phyloP scores from a whole-genome alignment of 2,888 invertebrate species.

The Darwinula stevensoni region DNA sequence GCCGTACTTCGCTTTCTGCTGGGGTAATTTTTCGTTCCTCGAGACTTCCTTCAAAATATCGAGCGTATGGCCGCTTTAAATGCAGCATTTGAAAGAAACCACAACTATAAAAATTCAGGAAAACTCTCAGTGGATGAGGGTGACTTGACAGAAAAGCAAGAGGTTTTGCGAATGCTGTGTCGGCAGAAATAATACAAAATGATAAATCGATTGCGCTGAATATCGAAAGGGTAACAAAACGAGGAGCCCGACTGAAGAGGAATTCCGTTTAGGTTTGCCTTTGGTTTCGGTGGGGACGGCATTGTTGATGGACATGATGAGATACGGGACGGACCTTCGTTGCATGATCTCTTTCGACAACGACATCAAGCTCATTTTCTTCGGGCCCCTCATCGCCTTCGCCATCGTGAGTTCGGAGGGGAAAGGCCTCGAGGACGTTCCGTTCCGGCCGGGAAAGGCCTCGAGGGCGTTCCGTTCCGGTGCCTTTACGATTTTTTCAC shows the following conservation, averaged over 20 bases:
- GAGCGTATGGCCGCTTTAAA: too few species aligned
- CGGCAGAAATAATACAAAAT: background rate
- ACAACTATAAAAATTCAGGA: too few species aligned
- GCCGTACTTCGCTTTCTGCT: slow-evolving; percentile 9
- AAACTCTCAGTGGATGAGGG: too few species aligned
- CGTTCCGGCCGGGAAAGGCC: too few species aligned
- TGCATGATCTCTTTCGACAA: slow-evolving; percentile 10
- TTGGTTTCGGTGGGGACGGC: background rate
- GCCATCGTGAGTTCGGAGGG: slow-evolving; percentile 9
- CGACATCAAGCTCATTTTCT: slow-evolving; percentile 9
- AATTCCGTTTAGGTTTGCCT: background rate
- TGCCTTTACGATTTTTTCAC: too few species aligned
- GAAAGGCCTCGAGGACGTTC: too few species aligned
- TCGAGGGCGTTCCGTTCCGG: too few species aligned
- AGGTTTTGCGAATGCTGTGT: slow-evolving; percentile 5
- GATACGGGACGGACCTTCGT: slow-evolving; percentile 4
- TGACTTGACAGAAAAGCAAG: slow-evolving; percentile 4
- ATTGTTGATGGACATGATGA: background rate
- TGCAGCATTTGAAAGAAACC: too few species aligned
- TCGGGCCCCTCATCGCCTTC: slow-evolving; percentile 8
- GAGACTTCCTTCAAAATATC: too few species aligned
- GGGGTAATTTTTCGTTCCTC: too few species aligned
- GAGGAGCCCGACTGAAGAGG: too few species aligned
- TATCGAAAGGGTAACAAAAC: too few species aligned
- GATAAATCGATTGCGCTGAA: background rate